Evolutionary conservation across 1,140 invertebrate genomes (phyloP), one percentile per base, ranked within the genome.

Genomic region (Scaptodrosophila lebanonensis): DNA sequence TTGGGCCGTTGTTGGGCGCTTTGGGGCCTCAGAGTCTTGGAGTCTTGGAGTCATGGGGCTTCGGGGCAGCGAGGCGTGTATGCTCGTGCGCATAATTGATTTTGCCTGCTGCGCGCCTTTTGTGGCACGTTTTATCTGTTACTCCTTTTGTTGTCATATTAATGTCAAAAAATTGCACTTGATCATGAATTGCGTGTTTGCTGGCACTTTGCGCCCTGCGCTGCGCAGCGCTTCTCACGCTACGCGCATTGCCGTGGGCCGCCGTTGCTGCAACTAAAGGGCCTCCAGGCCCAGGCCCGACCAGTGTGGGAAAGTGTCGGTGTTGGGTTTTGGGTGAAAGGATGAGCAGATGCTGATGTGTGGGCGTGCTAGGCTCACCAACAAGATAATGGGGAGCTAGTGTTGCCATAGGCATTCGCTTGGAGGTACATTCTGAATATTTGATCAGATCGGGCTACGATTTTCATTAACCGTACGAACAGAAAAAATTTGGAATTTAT

Each of bases 121-220:
- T 44, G 17, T 42, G 39, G 39, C 39, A 20, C 25, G 36, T 42
- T 22, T 49, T 36, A 45, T 52, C 59, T 57, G 56, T 42, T 53
- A 29, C 62, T 54, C 38, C 63, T 72, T 66, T 49, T 63, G 65
- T 75, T 77, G 75, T 82, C 75, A 82, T 82, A 82, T 82, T 82
- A 82, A 82, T 82, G 75, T 82, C 75, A 82, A 70, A 75, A 79
- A 66, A 82, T 82, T 82, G 66, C 75, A 82, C 75, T 82, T 82
- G 75, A 82, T 82, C 75, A 82, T 82, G 75, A 82, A 79, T 82
- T 54, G 67, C 72, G 58, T 77, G 73, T 79, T 79, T 79, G 68
- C 73, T 25, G 22, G 3, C 73, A 77, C 71, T 77, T 79, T 60
- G 63, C 58, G 56, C 52, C 48, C 45, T 38, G 16, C 66, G 64